Conservation (phyloP, 2,113 vertebrate species). For the Machaerirhynchus nigripectus region DNA sequence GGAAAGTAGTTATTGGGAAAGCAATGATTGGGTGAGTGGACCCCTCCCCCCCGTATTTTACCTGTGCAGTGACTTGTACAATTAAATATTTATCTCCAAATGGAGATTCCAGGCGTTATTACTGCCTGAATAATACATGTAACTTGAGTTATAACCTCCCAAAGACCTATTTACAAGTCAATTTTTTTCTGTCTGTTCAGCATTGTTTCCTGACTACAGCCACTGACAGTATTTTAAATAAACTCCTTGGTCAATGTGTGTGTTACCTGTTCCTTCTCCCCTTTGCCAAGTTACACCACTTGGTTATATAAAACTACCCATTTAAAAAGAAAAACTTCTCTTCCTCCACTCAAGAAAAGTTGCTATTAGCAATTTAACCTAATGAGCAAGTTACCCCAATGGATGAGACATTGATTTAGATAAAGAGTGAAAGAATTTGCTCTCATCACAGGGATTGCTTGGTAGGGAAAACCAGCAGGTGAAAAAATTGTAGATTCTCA, state of each 20-base stretch:
- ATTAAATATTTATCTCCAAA: slow-evolving; percentile 55
- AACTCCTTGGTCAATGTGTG: not conserved
- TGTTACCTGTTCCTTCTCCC: not conserved
- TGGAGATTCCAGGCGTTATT: slow-evolving; percentile 13
- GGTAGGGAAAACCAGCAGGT: not conserved
- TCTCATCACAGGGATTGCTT: not conserved
- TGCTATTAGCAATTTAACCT: not conserved
- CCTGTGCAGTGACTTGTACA: not conserved
- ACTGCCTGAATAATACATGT: slow-evolving; percentile 32
- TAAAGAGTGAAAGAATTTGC: not conserved
- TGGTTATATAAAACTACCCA: not conserved
- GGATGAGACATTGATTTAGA: not conserved
- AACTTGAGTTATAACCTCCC: not conserved
- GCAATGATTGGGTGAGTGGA: not conserved
- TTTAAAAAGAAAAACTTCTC: not conserved
- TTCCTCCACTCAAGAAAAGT: not conserved
- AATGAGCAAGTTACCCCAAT: not conserved
- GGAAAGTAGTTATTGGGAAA: not conserved
- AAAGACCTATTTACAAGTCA: not conserved
- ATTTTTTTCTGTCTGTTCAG: not conserved
- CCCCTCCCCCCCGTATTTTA: not conserved
- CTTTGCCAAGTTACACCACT: not conserved
- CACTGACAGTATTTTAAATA: not conserved
- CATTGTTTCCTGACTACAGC: not conserved
- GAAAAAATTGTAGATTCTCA: not conserved